phyloP scores from a whole-genome alignment of 1,140 invertebrate species.

The Ceratina australensis region DNA sequence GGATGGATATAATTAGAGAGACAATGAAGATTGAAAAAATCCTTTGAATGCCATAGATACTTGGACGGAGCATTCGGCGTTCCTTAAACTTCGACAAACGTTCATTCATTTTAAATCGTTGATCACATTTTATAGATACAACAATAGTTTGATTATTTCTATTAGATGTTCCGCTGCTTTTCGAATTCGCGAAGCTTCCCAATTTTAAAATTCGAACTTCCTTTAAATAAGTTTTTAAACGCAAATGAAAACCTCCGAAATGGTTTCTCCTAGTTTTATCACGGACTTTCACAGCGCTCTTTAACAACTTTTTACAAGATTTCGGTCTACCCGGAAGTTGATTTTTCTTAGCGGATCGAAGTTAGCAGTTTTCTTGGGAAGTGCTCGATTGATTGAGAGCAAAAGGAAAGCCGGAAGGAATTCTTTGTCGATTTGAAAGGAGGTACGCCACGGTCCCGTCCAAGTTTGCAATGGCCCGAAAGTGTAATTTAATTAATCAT shows the following conservation, averaged over 20 bases:
- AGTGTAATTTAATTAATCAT: slow-evolving; percentile 1
- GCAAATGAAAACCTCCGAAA: no score
- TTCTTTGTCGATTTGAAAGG: no score
- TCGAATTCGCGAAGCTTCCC: neutral
- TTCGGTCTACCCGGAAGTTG: neutral
- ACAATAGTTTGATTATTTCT: no score
- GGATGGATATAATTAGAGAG: no score
- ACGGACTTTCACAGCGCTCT: neutral
- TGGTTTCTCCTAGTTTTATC: neutral
- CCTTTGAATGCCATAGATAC: no score
- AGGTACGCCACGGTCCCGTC: neutral
- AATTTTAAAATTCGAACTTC: neutral
- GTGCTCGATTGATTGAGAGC: neutral
- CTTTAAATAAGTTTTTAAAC: no score
- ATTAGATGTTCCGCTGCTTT: no score
- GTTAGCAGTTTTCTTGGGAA: neutral
- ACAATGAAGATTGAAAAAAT: no score
- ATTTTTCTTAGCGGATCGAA: neutral
- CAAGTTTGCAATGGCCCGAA: slow-evolving; percentile 6
- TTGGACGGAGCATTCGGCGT: neutral
- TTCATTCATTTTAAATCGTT: no score
- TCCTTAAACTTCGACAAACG: neutral
- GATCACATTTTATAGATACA: no score
- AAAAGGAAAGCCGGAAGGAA: no score
- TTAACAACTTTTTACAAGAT: neutral